Evolutionary conservation across 1,140 invertebrate species (phyloP), one percentile per base, ranked within the genome.

Genomic region (Onthophagus taurus): DNA sequence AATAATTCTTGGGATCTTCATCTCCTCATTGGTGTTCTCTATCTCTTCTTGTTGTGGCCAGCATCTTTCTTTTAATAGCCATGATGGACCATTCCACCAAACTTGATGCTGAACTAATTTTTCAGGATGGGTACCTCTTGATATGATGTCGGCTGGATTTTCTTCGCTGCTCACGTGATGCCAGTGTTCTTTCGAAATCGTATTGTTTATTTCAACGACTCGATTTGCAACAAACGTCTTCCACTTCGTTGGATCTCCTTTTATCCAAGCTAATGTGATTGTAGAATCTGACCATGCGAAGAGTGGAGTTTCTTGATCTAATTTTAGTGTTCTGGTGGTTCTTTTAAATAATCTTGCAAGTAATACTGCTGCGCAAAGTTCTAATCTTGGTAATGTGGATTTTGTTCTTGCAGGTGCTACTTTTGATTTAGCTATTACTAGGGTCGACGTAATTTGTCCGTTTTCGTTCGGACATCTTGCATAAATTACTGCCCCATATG

Each of bases 121-220:
- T n/a, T 36, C 42, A 6, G 54, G 46, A 14, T 47, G 8, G 12
- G 55, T 19, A 11, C 69, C 67, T 13, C 69, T 42, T 1, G 68
- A 69, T 37, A 65, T 42, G 13, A 65, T 45, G 53, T 71, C 68
- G 0, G 65, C 64, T 1, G 67, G 66, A 44, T 71, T 70, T 35
- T 19, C 11, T 14, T 38, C 12, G 9, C 44, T 37, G 18, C 31
- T 26, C 11, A 52, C 30, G 30, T 52, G 35, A 11, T 13, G 6
- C 43, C 45, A 45, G 4, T 51, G 4, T 11, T n/a, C 8, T 31
- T 8, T 2, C 3, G 16, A 4, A 31, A 16, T 14, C 0, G 46
- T 8, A 19, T 51, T 24, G 30, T 59, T 55, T 7, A 66, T 62
- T 43, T 60, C 54, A 1, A 45, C 31, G 0, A 64, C 55, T 14